Evolutionary conservation across 2,888 invertebrate species (phyloP), one percentile per base, ranked within the genome.

Genomic region (Mantis religiosa): DNA sequence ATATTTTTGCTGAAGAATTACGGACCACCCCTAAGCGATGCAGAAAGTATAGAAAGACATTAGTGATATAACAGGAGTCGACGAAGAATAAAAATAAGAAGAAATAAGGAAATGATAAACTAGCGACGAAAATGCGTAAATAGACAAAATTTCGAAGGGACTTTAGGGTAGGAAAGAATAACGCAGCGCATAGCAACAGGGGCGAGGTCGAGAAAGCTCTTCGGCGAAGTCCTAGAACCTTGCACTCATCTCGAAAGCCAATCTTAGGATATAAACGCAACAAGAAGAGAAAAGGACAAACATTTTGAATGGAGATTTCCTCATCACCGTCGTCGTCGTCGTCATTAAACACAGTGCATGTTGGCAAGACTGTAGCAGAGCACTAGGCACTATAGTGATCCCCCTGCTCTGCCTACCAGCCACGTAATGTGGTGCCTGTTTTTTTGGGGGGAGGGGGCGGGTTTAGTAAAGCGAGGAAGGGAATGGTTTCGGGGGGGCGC

Each of bases 351-450:
- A 71, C 54, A 71, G 4, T 71, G 54, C 54, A 87, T 87, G 87
- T 82, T 87, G 54, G 82, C 81, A 87, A 87, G 82, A 82, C 87
- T 87, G 87, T 87, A 87, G 87, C 87, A 86, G 86, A 86, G 54
- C 54, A 71, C 54, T 71, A 71, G 20, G 54, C 20, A 6, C 54
- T 71, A n/a, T n/a, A 20, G 54, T 71, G 54, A 71, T 71, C 54
- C 54, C 85, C 83, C 87, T 30, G 88, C 83, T 27, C 84, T 83
- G 82, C 84, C 86, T 47, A n/a, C 84, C 54, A 34, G 82, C 87
- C 87, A 82, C 87, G 82, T 87, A 87, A 87, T 82, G 87, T 87
- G 87, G 87, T 87, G 34, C 87, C 87, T 87, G 87, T 82, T 87
- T 87, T 87, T 87, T 28, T 71, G 85, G 84, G 85, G 84, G 88